phyloP scores from a whole-genome alignment of 2,888 invertebrate genomes.

The Protonemura montana region DNA sequence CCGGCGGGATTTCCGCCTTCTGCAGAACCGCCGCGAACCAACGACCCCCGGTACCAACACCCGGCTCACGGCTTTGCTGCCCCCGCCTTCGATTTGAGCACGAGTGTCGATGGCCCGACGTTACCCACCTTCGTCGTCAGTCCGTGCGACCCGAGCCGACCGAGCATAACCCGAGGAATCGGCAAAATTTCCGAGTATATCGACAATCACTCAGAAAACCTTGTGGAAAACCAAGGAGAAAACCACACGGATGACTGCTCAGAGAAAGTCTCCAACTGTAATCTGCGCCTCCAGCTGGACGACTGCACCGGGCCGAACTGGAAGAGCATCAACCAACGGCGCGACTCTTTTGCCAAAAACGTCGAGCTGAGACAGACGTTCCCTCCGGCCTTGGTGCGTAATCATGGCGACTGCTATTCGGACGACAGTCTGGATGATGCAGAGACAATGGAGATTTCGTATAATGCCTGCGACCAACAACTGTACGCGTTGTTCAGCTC shows the following conservation, averaged over 20 bases:
- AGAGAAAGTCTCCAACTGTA: constrained; percentile 42
- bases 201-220: neutral
- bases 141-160: constrained; percentile 74
- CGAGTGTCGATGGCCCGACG: constrained; percentile 53
- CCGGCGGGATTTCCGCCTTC: neutral
- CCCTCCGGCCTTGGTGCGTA: constrained; percentile 29
- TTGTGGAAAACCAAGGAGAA: neutral
- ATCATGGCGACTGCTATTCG: constrained; percentile 54
- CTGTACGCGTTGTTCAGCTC: constrained; percentile 45
- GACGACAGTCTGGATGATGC: constrained; percentile 57
- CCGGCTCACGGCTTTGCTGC: neutral
- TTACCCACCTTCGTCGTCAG: constrained; percentile 63
- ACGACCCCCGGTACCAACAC: neutral
- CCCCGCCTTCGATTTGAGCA: neutral
- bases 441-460: constrained; percentile 55
- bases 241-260: constrained; percentile 1
- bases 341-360: neutral
- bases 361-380: neutral
- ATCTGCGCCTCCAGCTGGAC: constrained; percentile 49
- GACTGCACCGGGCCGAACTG: constrained; percentile 41
- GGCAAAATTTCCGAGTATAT: constrained; percentile 61
- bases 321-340: constrained; percentile 30
- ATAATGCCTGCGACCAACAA: constrained; percentile 2
- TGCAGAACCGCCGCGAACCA: neutral
- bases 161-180: constrained; percentile 82